phyloP scores from a whole-genome alignment of 2,888 invertebrate genomes.

The Lithophane leautieri region DNA sequence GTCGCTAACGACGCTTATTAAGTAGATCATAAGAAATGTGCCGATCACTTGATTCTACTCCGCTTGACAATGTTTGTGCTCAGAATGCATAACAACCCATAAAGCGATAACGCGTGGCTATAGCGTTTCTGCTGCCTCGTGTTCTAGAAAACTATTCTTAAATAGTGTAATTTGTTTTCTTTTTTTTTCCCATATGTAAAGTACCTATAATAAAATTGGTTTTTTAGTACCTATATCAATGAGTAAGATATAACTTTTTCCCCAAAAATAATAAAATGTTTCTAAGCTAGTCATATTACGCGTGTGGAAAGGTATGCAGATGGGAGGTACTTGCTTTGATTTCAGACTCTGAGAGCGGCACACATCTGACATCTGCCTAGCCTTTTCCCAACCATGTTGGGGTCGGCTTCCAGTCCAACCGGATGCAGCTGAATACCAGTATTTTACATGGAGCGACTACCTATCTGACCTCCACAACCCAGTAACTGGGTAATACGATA shows the following conservation, averaged over 20 bases:
- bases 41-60: conserved; percentile 76
- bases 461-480: no score
- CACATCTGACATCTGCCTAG: no score
- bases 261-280: neutral
- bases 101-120: neutral
- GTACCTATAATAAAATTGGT: no score
- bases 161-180: neutral
- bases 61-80: conserved; percentile 64
- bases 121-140: no score
- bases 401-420: no score
- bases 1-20: conserved; percentile 75
- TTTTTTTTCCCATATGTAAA: neutral
- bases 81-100: neutral
- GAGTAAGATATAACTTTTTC: neutral
- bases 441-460: no score
- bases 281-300: neutral
- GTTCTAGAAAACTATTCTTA: neutral
- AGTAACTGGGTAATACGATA: no score
- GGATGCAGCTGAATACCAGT: no score
- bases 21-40: conserved; percentile 86
- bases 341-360: neutral
- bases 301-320: neutral
- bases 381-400: no score
- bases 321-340: neutral
- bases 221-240: no score